Base-by-base conservation (phyloP, 2,113 vertebrate species). In the Montifringilla adamsi region DNA sequence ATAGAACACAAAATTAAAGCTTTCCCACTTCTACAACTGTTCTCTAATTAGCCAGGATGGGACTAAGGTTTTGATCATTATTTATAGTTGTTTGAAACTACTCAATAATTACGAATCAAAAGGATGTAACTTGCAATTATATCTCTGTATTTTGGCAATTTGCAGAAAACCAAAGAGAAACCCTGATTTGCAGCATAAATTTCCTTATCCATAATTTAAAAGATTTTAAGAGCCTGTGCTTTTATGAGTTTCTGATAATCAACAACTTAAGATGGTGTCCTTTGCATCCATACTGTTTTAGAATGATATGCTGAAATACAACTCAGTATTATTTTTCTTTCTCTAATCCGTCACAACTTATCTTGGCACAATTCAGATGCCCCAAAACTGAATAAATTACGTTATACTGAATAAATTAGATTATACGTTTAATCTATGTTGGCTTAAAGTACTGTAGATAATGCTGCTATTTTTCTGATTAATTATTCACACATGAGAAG, bases 381-480 rank as follows among this genome's bases (percentile, higher is more conserved):
- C 39, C 15, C 2, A 13, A 63, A 79, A 75, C 2, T 3, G 30
- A 87, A 69, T 46, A 84, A 63, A 49, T 84, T 62, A 58, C 5
- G 6, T 64, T 68, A 76, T 16, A 46, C 2, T 5, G 30, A 87
- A 69, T 46, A 84, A 66, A 49, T 84, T 62, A 58, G 6, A 6
- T 64, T 68, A 76, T 16, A 46, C 3, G 56, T 89, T 93, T 79
- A 62, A 86, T 46, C 28, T 26, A 20, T 13, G 10, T 33, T 72
- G 47, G 7, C 13, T 81, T 58, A 90, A 90, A 94, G 81, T 67
- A 21, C 53, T 47, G 20, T 17, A 69, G 69, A 84, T 91, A 94
- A 90, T 53, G 63, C 89, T 87, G 89, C 59, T 84, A 69, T 76
- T 90, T 89, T 90, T 86, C 60, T 68, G 64, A 81, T 72, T 96